Percentiles rank a stretch among this genome's conserved stretches.
Conservation (phyloP, 2,888 invertebrate genomes). For the Bhutanitis thaidina region DNA sequence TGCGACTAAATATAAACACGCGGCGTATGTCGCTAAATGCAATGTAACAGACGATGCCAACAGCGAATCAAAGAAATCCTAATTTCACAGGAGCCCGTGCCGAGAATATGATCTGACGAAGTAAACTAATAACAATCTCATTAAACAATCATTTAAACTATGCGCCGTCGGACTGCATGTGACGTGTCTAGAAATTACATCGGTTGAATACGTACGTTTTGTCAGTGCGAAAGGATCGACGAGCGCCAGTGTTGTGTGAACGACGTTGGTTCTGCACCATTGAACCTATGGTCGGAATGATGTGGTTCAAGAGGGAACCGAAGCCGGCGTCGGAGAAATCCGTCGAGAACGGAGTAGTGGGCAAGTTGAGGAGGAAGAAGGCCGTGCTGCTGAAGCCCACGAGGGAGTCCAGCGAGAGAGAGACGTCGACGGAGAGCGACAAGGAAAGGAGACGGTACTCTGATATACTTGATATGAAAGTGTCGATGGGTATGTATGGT, state of each 20-base stretch:
- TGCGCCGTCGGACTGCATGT: constrained; percentile 8
- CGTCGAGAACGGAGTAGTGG: constrained; percentile 57
- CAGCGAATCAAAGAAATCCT: constrained; percentile 23
- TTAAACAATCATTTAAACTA: background rate
- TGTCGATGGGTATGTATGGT: constrained; percentile 59
- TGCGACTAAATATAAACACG: constrained; percentile 6
- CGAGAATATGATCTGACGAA: background rate
- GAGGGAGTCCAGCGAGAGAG: constrained; percentile 69
- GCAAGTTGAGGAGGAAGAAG: constrained; percentile 66
- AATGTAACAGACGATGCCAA: constrained; percentile 25
- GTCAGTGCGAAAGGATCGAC: constrained; percentile 2
- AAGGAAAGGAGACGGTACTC: constrained; percentile 69
- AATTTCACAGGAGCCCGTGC: constrained; percentile 2
- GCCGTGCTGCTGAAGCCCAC: constrained; percentile 58
- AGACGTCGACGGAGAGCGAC: constrained; percentile 70
- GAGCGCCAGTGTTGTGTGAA: no score
- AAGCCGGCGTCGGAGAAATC: constrained; percentile 58
- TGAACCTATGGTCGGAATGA: constrained; percentile 53
- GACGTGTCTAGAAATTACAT: background rate
- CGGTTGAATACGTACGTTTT: background rate
- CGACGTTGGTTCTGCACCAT: constrained; percentile 4
- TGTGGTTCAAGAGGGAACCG: constrained; percentile 74
- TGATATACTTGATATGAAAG: constrained; percentile 68
- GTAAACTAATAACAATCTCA: background rate
- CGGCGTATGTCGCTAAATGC: constrained; percentile 6